phyloP scores from a whole-genome alignment of 2,888 invertebrate species.

The Eucriotettix oculatus region DNA sequence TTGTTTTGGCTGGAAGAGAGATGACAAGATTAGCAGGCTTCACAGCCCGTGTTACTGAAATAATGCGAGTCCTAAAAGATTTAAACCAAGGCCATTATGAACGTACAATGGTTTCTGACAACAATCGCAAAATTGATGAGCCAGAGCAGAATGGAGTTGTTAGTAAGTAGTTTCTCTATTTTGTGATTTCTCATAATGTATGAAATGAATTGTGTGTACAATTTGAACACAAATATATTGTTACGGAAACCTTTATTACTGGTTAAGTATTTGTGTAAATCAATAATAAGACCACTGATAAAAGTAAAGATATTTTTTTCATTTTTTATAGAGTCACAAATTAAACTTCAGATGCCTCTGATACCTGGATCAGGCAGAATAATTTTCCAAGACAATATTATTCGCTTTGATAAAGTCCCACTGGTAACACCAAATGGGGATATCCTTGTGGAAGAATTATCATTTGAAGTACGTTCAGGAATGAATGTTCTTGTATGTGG shows the following conservation, averaged over 20 bases:
- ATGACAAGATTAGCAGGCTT: conserved; percentile 87
- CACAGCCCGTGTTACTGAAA: conserved; percentile 81
- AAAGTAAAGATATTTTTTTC: background rate
- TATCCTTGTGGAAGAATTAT: conserved; percentile 71
- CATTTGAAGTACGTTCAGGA: conserved; percentile 85
- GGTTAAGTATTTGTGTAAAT: background rate
- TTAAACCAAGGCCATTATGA: conserved; percentile 62
- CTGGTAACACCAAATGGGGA: conserved; percentile 96
- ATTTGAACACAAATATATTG: background rate
- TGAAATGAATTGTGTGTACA: background rate
- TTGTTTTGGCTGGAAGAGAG: conserved; percentile 89
- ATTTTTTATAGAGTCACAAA: background rate
- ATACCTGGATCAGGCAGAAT: conserved; percentile 64
- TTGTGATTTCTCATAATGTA: background rate
- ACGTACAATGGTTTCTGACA: conserved; percentile 46
- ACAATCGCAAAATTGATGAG: conserved; percentile 15
- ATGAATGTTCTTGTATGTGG: conserved; percentile 97
- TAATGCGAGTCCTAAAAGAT: conserved; percentile 69
- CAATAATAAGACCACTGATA: background rate
- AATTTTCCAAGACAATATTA: conserved; percentile 72
- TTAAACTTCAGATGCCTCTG: conserved; percentile 22
- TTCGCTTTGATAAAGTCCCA: conserved; percentile 83
- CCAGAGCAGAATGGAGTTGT: conserved; percentile 30
- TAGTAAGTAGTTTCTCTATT: conserved; percentile 15
- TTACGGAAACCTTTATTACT: background rate